phyloP scores from a whole-genome alignment of 2,113 vertebrate genomes.

The Malurus melanocephalus region DNA sequence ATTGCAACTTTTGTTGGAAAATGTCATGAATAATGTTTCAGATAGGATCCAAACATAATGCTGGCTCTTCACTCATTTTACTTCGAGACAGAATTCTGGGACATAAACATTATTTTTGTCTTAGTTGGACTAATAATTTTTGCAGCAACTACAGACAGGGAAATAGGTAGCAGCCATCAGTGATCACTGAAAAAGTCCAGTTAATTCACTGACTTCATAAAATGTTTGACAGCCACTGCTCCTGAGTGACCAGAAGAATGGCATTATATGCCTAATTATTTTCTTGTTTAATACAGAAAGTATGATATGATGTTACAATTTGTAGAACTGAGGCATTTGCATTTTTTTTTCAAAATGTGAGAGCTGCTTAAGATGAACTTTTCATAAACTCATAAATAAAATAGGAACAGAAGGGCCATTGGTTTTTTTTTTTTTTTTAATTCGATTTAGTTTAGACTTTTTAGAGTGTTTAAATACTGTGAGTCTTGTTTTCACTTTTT shows the following conservation, averaged over 20 bases:
- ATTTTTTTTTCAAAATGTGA: neutral
- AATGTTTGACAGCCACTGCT: neutral
- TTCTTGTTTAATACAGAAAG: neutral
- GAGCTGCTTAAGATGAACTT: neutral
- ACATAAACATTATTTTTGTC: slow-evolving; percentile 47
- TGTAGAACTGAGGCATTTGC: neutral
- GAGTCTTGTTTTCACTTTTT: neutral
- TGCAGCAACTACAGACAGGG: neutral
- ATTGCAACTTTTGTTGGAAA: slow-evolving; percentile 73
- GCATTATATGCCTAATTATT: neutral
- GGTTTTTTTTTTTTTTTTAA: neutral
- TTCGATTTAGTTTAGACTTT: neutral
- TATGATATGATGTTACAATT: neutral
- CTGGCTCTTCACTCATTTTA: slow-evolving; percentile 50
- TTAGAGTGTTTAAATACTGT: neutral
- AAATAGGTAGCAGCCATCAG: neutral
- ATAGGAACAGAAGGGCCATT: neutral
- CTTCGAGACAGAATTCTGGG: slow-evolving; percentile 46
- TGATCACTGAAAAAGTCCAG: slow-evolving; percentile 11
- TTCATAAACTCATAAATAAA: neutral
- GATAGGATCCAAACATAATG: slow-evolving; percentile 30
- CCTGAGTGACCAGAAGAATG: neutral
- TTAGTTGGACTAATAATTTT: slow-evolving; percentile 39
- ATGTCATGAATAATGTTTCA: slow-evolving; percentile 64
- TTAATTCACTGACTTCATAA: slow-evolving; percentile 5